These are phyloP conservation scores for Acanthosepion lycidas DNA, from an alignment of 2,888 invertebrate species.

Conservation along the genomic window DNA sequence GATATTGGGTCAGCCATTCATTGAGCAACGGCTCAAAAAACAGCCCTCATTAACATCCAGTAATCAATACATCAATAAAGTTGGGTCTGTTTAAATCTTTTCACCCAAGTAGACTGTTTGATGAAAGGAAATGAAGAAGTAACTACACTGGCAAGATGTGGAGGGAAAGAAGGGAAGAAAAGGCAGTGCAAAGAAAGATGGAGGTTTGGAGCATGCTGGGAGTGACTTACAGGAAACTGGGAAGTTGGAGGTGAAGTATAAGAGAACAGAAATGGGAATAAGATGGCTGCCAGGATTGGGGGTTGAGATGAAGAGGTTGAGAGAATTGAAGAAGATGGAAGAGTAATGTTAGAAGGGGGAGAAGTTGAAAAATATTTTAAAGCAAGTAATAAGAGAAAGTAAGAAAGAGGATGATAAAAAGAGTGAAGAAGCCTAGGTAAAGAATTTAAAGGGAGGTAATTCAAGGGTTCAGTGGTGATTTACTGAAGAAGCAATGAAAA, in stretches of 20 bases:
- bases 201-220: neutral
- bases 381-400: neutral
- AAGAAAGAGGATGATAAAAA: too few relatives aligned
- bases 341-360: too few relatives aligned
- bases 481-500: too few relatives aligned
- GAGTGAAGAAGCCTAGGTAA: too few relatives aligned
- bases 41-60: neutral
- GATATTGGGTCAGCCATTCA: neutral
- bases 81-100: conserved; percentile 33
- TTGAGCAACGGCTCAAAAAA: neutral
- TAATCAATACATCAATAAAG: conserved; percentile 33
- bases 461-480: too few relatives aligned
- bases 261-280: neutral
- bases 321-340: neutral
- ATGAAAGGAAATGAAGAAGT: conserved; percentile 33
- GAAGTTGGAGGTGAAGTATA: neutral
- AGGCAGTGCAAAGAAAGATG: neutral
- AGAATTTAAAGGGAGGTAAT: too few relatives aligned
- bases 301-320: neutral
- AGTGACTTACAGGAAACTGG: neutral
- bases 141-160: neutral
- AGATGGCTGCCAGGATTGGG: neutral
- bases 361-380: neutral
- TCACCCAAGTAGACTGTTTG: conserved; percentile 33
- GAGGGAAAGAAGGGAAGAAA: neutral